Base-by-base conservation (phyloP, 2,113 vertebrate genomes). In the Lepus timidus region DNA sequence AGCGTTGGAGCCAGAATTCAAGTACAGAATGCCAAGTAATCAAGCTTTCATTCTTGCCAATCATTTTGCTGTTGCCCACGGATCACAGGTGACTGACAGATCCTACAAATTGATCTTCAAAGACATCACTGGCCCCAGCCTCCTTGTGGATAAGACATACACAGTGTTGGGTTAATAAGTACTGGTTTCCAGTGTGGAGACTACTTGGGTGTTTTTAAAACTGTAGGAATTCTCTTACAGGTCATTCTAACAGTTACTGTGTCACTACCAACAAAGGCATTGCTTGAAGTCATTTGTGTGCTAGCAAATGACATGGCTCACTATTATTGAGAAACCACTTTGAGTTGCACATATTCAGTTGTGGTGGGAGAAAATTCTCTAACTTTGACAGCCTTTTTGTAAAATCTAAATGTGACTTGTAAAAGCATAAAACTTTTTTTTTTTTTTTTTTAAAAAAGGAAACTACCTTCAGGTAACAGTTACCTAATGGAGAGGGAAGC, bases 371-470 rank as follows among this genome's bases (percentile, higher is more conserved):
- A 29, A 82, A 62, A 75, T 86, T 92, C 80, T 92, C 27, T 68
- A 83, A 74, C 14, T 91, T 89, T 79, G 25, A 86, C 6, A 74
- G n/a, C 0, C 9, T 95, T 96, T 74, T 79, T 79, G 64, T 88
- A 13, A 89, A n/a, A 64, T 58, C 83, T 82, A 74, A 95, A 73
- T 31, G 25, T 94, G 51, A 82, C n/a, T 49, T 88, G 10, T 61
- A 16, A 49, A 29, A 74, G 8, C 89, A 62, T 27, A 90, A 84
- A 33, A 33, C 33, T 33, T 33, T 33, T 33, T 33, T 33, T 80
- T 44, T 74, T 93, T 88, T 85, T 85, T 44, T 1, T 20, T n/a
- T n/a, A n/a, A n/a, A n/a, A 17, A 16, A 78, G 9, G 4, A 80
- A 68, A 52, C 31, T 78, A 14, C 8, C 51, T 93, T 79, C 52